Evolutionary conservation across 2,797 vertebrate genomes (phyloP).

Genomic region (Hapalemur alaotrensis): DNA sequence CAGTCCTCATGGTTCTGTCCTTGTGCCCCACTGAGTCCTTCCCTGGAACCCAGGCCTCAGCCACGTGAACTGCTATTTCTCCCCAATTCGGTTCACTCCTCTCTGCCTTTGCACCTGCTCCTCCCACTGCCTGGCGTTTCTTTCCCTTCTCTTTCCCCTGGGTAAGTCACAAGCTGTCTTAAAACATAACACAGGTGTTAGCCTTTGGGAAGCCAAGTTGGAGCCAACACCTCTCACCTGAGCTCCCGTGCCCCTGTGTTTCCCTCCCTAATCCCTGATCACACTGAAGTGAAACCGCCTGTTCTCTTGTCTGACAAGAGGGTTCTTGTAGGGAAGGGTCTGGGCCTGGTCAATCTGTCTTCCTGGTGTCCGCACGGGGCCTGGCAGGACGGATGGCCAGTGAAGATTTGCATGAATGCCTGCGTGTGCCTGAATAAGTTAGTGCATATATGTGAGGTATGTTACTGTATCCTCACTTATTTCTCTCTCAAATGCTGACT

Average conservation of each 20-base stretch:
- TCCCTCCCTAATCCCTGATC: not conserved
- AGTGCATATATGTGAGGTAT: not conserved
- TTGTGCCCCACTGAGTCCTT: not conserved
- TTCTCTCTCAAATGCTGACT: not conserved
- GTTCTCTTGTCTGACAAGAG: not conserved
- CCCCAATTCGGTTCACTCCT: too few species aligned
- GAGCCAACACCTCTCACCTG: too few species aligned
- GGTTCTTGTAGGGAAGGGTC: not conserved
- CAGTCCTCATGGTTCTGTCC: not conserved
- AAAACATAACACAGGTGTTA: not conserved
- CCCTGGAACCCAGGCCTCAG: not conserved
- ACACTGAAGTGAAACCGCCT: not conserved
- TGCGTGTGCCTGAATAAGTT: not conserved
- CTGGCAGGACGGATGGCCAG: not conserved
- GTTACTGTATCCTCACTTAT: not conserved
- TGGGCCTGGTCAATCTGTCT: not conserved
- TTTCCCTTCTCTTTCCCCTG: not conserved
- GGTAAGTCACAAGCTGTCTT: not conserved
- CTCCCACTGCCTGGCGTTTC: not conserved
- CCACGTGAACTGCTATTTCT: not conserved
- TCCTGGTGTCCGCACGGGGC: not conserved
- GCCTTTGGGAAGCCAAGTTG: not conserved
- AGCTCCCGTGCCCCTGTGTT: not conserved
- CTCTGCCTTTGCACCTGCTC: not conserved
- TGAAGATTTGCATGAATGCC: not conserved